These are phyloP conservation scores for Bos javanicus DNA, from an alignment of 2,113 vertebrate species.

Conservation along the genomic window DNA sequence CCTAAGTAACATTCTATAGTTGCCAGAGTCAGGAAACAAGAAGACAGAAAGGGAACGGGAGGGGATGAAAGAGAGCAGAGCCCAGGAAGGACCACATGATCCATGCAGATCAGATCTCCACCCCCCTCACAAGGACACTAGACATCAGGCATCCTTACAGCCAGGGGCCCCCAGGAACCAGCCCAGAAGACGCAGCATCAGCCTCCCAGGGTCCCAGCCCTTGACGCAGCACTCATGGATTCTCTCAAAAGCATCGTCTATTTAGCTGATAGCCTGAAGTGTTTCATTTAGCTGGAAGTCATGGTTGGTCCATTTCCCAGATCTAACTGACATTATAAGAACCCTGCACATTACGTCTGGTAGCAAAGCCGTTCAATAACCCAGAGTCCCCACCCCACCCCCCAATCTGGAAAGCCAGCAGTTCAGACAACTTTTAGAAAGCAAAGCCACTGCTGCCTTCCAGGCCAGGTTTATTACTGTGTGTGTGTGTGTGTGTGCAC, in stretches of 20 bases:
- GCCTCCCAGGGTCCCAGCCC: background rate
- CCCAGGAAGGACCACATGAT: rapidly evolving
- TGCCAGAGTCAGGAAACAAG: background rate
- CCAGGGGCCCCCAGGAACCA: background rate
- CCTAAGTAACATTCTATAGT: background rate
- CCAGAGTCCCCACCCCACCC: background rate
- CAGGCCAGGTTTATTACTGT: background rate
- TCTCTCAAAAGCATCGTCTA: constrained; percentile 57
- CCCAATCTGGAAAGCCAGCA: background rate
- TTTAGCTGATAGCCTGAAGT: background rate
- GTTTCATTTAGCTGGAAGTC: constrained; percentile 43
- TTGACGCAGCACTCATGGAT: background rate
- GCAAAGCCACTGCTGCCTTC: background rate
- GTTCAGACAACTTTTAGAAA: background rate
- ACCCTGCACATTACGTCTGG: background rate
- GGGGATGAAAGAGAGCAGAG: background rate
- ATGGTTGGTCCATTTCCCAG: background rate
- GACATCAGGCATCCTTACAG: background rate
- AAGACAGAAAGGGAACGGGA: background rate
- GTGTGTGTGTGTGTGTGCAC: rapidly evolving
- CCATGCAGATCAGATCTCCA: background rate
- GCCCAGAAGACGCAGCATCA: rapidly evolving
- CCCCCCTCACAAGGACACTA: background rate
- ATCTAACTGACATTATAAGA: background rate
- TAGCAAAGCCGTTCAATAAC: background rate